A percentile compares a stretch with the other conserved stretches of the same genome.
phyloP scores from a whole-genome alignment of 2,113 vertebrate genomes.

The Amphilophus citrinellus region DNA sequence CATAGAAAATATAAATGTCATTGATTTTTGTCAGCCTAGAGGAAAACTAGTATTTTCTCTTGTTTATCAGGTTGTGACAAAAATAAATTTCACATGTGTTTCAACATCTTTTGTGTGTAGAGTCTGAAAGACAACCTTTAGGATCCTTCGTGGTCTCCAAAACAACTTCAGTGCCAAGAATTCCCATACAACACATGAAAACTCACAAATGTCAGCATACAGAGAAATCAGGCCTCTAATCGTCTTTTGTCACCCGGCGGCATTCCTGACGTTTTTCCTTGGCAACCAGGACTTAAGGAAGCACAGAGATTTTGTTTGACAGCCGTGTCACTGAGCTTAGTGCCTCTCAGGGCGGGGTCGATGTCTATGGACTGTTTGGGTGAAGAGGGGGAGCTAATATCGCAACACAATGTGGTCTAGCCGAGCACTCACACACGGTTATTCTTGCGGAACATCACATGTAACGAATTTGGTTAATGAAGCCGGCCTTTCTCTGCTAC shows the following conservation, averaged over 20 bases:
- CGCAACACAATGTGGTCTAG: conserved; percentile 52
- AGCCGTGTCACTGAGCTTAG: conserved; percentile 77
- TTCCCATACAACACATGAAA: conserved; percentile 68
- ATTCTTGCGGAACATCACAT: conserved; percentile 55
- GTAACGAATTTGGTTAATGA: conserved; percentile 71
- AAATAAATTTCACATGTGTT: conserved; percentile 45
- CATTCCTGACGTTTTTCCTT: conserved; percentile 86
- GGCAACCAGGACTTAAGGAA: conserved; percentile 85
- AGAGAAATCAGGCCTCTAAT: conserved; percentile 81
- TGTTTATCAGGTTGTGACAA: conserved; percentile 49
- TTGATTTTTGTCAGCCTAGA: background rate
- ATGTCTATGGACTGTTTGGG: conserved; percentile 54
- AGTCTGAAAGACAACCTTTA: conserved; percentile 56
- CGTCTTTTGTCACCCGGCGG: conserved; percentile 80
- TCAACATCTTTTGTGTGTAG: conserved; percentile 54
- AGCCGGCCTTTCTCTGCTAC: conserved; percentile 27
- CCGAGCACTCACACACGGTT: conserved; percentile 32
- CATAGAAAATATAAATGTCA: background rate
- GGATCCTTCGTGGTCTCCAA: conserved; percentile 47
- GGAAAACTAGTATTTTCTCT: background rate
- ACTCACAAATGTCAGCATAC: conserved; percentile 78
- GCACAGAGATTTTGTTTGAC: conserved; percentile 81
- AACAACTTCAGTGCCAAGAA: conserved; percentile 52
- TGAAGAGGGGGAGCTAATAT: conserved; percentile 39
- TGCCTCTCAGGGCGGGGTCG: conserved; percentile 61